These are phyloP conservation scores for Lepus americanus DNA, from an alignment of 2,113 vertebrate species.

Conservation along the genomic window DNA sequence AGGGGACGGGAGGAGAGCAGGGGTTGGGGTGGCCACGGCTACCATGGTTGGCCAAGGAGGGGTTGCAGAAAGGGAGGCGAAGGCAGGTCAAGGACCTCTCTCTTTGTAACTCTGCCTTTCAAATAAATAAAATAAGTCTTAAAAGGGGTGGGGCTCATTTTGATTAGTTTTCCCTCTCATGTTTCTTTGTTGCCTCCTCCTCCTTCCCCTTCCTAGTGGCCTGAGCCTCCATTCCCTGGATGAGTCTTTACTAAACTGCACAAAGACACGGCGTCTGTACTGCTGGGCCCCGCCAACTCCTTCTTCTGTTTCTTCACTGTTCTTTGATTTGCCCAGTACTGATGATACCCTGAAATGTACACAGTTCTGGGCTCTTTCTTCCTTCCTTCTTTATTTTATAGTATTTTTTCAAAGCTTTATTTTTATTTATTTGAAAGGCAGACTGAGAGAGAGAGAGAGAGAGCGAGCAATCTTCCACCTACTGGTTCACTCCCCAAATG, in stretches of 20 bases:
- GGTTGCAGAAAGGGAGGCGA: not conserved
- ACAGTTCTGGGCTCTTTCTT: not conserved
- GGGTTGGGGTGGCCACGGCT: not conserved
- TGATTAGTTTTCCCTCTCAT: too few species aligned
- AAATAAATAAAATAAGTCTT: too few species aligned
- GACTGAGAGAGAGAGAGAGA: too few species aligned
- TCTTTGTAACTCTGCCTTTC: too few species aligned
- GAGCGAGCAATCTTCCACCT: too few species aligned
- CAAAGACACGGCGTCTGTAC: not conserved
- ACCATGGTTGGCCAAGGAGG: not conserved
- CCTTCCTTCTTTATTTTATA: not conserved
- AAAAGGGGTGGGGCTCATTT: too few species aligned
- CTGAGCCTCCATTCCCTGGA: not conserved
- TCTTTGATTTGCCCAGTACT: not conserved
- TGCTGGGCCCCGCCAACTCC: not conserved
- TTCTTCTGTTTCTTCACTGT: conserved; percentile 10
- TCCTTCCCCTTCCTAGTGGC: not conserved
- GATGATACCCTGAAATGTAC: not conserved
- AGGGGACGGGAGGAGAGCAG: not conserved
- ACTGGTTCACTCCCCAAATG: too few species aligned
- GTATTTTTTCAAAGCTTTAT: too few species aligned
- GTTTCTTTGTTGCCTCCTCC: not conserved
- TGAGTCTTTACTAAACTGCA: not conserved
- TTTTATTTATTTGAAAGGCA: too few species aligned
- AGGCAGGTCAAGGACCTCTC: not conserved